These are phyloP conservation scores for Sapayoa aenigma DNA, from an alignment of 2,113 vertebrate species.

Conservation along the genomic window DNA sequence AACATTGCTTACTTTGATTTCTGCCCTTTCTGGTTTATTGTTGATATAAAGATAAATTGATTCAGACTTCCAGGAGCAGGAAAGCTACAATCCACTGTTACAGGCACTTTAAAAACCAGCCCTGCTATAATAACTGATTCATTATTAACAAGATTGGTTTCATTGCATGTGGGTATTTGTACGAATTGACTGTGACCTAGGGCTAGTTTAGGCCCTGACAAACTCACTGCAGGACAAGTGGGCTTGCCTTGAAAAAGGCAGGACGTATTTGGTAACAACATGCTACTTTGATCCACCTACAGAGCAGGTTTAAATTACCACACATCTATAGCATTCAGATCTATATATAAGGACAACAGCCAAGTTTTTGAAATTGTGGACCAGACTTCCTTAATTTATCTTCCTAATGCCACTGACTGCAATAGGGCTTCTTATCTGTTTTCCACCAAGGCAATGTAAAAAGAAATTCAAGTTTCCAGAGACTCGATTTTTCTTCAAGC, in stretches of 20 bases:
- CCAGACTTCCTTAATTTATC: background rate
- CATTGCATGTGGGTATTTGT: background rate
- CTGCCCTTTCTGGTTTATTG: slow-evolving; percentile 51
- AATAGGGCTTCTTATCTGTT: background rate
- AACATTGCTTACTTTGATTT: slow-evolving; percentile 54
- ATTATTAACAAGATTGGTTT: slow-evolving; percentile 41
- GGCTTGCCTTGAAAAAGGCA: background rate
- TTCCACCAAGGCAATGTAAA: background rate
- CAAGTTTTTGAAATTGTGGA: background rate
- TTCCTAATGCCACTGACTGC: background rate
- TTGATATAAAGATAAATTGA: slow-evolving; percentile 60
- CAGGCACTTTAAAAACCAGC: slow-evolving; percentile 13
- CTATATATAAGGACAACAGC: background rate
- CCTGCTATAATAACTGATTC: slow-evolving; percentile 1
- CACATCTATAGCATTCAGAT: fast-evolving
- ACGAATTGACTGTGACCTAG: background rate
- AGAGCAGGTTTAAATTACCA: background rate
- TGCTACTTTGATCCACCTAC: background rate
- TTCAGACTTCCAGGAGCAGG: background rate
- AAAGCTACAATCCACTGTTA: slow-evolving; percentile 2
- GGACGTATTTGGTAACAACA: background rate
- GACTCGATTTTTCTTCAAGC: background rate
- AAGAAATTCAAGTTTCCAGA: background rate
- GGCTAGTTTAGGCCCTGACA: background rate
- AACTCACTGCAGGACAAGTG: background rate